These are phyloP conservation scores for Philaenus spumarius DNA, from an alignment of 1,140 invertebrate species.

Conservation along the genomic window DNA sequence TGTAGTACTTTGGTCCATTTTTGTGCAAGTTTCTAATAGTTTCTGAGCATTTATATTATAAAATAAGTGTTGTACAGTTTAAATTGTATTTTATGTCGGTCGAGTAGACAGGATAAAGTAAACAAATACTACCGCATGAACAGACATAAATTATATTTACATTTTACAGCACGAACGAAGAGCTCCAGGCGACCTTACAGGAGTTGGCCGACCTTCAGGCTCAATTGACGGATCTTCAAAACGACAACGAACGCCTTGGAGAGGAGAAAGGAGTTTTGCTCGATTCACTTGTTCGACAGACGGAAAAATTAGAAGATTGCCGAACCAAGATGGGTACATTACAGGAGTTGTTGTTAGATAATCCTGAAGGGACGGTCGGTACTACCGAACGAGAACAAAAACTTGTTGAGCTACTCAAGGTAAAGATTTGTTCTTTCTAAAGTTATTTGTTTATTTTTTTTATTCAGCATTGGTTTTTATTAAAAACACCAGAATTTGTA, in stretches of 20 bases:
- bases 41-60: neutral
- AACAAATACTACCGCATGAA: neutral
- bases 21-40: too few relatives aligned
- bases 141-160: neutral
- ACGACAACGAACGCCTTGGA: constrained; percentile 76
- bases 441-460: too few relatives aligned
- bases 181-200: constrained; percentile 88
- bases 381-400: constrained; percentile 69
- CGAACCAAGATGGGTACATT: constrained; percentile 63
- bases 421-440: too few relatives aligned
- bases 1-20: too few relatives aligned
- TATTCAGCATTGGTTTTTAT: too few relatives aligned
- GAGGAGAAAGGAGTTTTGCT: constrained; percentile 85
- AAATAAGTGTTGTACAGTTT: neutral
- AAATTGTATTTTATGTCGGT: constrained; percentile 1
- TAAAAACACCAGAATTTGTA: too few relatives aligned
- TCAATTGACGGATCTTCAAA: constrained; percentile 76
- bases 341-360: constrained; percentile 56
- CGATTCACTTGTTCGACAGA: constrained; percentile 86
- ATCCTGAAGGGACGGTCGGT: constrained; percentile 40
- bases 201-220: constrained; percentile 84
- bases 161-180: constrained; percentile 78
- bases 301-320: constrained; percentile 81
- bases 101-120: neutral
- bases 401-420: constrained; percentile 77